Evolutionary conservation across 2,797 vertebrate species (phyloP), one percentile per base, ranked within the genome.

Genomic region (Schizothorax lantsangensis): DNA sequence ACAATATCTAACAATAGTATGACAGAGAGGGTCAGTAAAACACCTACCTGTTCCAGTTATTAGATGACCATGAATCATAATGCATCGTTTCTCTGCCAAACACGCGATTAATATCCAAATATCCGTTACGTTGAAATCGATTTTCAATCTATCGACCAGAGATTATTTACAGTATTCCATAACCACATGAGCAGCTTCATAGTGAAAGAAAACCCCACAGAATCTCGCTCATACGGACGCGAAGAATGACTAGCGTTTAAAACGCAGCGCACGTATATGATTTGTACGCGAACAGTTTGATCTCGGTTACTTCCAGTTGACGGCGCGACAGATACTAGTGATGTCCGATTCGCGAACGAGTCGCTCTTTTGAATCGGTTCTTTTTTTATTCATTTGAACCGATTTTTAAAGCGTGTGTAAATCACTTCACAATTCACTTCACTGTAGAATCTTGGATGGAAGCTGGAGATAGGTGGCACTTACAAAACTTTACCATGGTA

Each of bases 271-370:
- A 38, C 68, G 68, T 73, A 14, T 73, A n/a, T 40, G 84, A 49
- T 19, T 57, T 40, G 5, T 62, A 49, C 59, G 68, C 82, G 59
- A 54, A 30, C 83, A 49, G 77, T 80, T 74, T 68, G 45, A 88
- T 68, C 30, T 81, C 23, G 78, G 71, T 80, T 89, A 59, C 89
- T 91, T 92, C 92, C 92, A 89, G 91, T 90, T 93, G 93, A 93
- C 89, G 90, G 92, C 91, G 94, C 92, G 93, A 93, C 91, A 92
- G 30, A 40, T 64, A 47, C 54, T 36, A 33, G 30, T 62, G 38
- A 73, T n/a, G 79, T 74, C 43, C 38, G 79, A 82, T 30, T 86
- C 85, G 11, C 43, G 17, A 43, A 4, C 9, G 79, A 81, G 36
- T 80, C 21, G 49, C 33, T 79, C 30, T 40, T 43, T 30, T 57